Conservation (phyloP, 2,113 vertebrate genomes). For the Halichoerus grypus region DNA sequence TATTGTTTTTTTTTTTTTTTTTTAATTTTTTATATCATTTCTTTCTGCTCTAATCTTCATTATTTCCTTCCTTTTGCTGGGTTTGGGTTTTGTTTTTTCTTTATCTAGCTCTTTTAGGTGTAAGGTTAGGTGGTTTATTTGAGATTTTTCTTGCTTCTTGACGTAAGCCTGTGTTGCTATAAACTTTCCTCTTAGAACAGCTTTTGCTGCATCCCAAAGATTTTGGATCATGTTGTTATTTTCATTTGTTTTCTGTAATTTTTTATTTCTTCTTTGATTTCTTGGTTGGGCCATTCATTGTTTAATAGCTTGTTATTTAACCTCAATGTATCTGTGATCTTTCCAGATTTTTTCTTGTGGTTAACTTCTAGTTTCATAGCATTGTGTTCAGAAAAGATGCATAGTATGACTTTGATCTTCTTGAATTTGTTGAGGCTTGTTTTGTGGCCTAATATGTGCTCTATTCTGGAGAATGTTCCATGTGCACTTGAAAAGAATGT, state of each 20-base stretch:
- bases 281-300: background rate
- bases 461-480: background rate
- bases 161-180: background rate
- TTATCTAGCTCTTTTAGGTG: background rate
- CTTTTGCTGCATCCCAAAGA: background rate
- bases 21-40: background rate
- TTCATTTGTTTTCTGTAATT: background rate
- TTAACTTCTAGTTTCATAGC: background rate
- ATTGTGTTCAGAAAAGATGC: background rate
- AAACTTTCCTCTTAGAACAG: background rate
- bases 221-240: background rate
- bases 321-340: background rate
- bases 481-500: background rate
- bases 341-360: background rate
- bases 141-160: background rate
- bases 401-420: background rate
- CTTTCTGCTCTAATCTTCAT: background rate
- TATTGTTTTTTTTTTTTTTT: background rate
- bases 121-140: background rate
- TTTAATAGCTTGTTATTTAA: background rate
- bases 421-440: background rate
- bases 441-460: background rate
- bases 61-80: background rate
- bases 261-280: background rate
- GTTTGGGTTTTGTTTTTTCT: background rate